A percentile compares a stretch with the other conserved stretches of the same genome.
Evolutionary conservation across 2,113 vertebrate species (phyloP).

Genomic region (Ramphastos sulfuratus): DNA sequence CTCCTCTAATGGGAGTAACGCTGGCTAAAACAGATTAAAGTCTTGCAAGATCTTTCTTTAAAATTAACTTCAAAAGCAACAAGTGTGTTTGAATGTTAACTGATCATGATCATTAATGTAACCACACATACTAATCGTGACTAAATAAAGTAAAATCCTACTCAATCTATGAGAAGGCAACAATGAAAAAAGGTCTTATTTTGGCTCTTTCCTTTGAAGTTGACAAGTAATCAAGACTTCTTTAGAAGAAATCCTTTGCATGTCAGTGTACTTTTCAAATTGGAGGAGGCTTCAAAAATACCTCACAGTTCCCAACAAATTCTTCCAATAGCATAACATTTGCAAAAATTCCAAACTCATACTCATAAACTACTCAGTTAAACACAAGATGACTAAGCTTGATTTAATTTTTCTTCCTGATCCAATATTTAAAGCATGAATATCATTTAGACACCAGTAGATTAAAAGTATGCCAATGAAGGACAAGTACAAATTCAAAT

Average conservation of each 20-base stretch:
- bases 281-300: not conserved
- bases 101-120: not conserved
- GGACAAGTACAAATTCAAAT: slow-evolving; percentile 64
- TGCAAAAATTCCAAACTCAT: not conserved
- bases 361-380: not conserved
- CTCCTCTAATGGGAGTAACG: not conserved
- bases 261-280: not conserved
- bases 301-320: not conserved
- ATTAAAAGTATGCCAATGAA: slow-evolving; percentile 68
- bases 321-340: not conserved
- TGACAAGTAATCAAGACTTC: not conserved
- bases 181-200: not conserved
- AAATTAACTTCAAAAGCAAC: not conserved
- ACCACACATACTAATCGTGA: not conserved
- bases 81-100: not conserved
- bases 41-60: not conserved
- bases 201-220: not conserved
- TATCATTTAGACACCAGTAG: slow-evolving; percentile 52
- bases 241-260: not conserved
- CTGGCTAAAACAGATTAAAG: not conserved
- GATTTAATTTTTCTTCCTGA: slow-evolving; percentile 20
- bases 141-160: not conserved
- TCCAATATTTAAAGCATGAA: slow-evolving; percentile 34
- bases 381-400: not conserved
- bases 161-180: not conserved